Percentiles rank a stretch among this genome's conserved stretches.
phyloP scores from a whole-genome alignment of 2,113 vertebrate species.

The Pluvialis apricaria region DNA sequence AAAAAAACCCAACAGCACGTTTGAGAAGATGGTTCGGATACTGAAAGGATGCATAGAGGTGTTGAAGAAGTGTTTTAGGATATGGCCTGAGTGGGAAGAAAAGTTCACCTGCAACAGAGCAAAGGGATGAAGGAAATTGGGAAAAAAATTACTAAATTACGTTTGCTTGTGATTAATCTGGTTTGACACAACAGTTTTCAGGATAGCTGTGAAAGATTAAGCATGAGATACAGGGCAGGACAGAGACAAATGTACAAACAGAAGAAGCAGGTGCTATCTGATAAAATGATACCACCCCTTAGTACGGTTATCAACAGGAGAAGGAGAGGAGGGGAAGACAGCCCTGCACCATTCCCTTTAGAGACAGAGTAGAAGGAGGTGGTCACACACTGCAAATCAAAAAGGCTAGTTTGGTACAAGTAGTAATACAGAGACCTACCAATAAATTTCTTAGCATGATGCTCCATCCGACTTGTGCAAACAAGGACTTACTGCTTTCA shows the following conservation, averaged over 20 bases:
- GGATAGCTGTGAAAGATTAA: neutral
- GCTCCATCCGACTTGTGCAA: neutral
- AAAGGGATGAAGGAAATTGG: neutral
- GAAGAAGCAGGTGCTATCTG: neutral
- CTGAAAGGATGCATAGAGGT: neutral
- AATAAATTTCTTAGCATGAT: neutral
- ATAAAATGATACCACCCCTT: neutral
- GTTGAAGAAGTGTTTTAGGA: neutral
- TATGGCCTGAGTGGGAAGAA: neutral
- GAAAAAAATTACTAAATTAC: neutral
- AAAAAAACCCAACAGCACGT: rapidly evolving
- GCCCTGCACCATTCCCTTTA: neutral
- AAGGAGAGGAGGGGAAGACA: neutral
- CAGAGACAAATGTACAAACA: neutral
- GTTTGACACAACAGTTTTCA: neutral
- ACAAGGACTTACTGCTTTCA: neutral
- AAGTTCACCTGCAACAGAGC: neutral
- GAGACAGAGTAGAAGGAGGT: neutral
- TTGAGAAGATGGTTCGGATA: neutral
- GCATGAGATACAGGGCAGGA: neutral
- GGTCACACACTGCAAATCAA: neutral
- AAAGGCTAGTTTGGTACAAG: neutral
- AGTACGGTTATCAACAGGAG: neutral
- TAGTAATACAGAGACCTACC: neutral
- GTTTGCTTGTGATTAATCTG: neutral